Percentiles rank a stretch among this genome's conserved stretches.
These are phyloP conservation scores for Dendrolimus pini DNA, from an alignment of 2,888 invertebrate species.

Conservation along the genomic window DNA sequence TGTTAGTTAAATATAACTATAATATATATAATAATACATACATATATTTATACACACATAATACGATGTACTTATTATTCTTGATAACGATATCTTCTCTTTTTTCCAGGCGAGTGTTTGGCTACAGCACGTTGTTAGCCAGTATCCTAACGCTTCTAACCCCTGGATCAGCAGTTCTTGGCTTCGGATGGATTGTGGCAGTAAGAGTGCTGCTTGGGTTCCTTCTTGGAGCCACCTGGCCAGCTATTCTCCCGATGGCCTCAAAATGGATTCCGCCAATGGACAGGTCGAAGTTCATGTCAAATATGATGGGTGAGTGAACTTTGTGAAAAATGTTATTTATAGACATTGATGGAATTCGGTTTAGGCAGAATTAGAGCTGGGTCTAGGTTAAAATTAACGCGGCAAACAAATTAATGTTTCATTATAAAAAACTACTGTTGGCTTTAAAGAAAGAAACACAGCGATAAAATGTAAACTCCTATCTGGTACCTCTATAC, in stretches of 20 bases:
- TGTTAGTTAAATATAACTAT: too few species aligned
- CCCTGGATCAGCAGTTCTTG: slow-evolving; percentile 83
- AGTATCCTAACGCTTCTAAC: slow-evolving; percentile 88
- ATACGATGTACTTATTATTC: too few species aligned
- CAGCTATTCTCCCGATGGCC: slow-evolving; percentile 94
- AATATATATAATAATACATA: too few species aligned
- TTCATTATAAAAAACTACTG: too few species aligned
- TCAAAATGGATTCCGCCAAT: slow-evolving; percentile 96
- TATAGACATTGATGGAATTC: too few species aligned
- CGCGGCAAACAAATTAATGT: too few species aligned
- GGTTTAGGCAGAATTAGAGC: too few species aligned
- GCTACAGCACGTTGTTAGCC: slow-evolving; percentile 89
- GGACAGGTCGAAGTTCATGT: slow-evolving; percentile 95
- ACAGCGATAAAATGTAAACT: too few species aligned
- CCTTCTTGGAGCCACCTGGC: slow-evolving; percentile 93
- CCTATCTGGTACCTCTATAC: too few species aligned
- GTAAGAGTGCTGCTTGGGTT: slow-evolving; percentile 86
- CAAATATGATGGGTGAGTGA: slow-evolving; percentile 90
- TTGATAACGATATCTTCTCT: slow-evolving; percentile 3
- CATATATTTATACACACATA: too few species aligned
- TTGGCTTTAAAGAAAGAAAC: too few species aligned
- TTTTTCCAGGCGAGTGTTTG: slow-evolving; percentile 82
- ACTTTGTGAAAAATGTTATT: neutral
- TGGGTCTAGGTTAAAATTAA: too few species aligned
- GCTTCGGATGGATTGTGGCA: slow-evolving; percentile 82